These are phyloP conservation scores for Sesia apiformis DNA, from an alignment of 2,888 invertebrate species.

Conservation along the genomic window DNA sequence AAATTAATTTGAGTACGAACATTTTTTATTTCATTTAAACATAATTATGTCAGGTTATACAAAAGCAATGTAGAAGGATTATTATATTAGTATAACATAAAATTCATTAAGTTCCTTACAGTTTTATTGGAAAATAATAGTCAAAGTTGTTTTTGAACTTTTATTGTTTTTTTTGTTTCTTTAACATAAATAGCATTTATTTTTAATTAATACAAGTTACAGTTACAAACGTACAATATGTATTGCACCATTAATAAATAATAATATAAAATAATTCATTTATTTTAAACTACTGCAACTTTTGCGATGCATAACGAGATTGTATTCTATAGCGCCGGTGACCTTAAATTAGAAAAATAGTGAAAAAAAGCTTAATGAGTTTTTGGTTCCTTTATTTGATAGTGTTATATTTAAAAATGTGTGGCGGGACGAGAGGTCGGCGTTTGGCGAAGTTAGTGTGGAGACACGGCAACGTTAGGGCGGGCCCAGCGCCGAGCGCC, in stretches of 20 bases:
- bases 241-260: slow-evolving; percentile 71
- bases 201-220: slow-evolving; percentile 68
- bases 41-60: too few relatives aligned
- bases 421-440: slow-evolving; percentile 58
- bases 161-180: slow-evolving; percentile 70
- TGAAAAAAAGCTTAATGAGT: slow-evolving; percentile 58
- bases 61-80: too few relatives aligned
- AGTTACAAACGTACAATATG: slow-evolving; percentile 69
- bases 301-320: slow-evolving; percentile 42
- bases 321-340: slow-evolving; percentile 45
- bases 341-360: slow-evolving; percentile 61
- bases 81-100: too few relatives aligned
- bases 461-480: slow-evolving; percentile 66
- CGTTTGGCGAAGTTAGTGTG: slow-evolving; percentile 42
- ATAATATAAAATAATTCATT: slow-evolving; percentile 68
- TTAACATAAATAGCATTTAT: slow-evolving; percentile 75
- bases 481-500: slow-evolving; percentile 57
- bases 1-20: too few relatives aligned
- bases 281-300: slow-evolving; percentile 60
- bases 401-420: slow-evolving; percentile 48
- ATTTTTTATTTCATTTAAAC: too few relatives aligned
- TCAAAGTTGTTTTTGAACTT: slow-evolving; percentile 56
- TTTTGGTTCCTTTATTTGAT: slow-evolving; percentile 68
- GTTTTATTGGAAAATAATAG: slow-evolving; percentile 33
- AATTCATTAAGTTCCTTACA: too few relatives aligned